phyloP scores from a whole-genome alignment of 2,113 vertebrate species.

The Entelurus aequoreus region DNA sequence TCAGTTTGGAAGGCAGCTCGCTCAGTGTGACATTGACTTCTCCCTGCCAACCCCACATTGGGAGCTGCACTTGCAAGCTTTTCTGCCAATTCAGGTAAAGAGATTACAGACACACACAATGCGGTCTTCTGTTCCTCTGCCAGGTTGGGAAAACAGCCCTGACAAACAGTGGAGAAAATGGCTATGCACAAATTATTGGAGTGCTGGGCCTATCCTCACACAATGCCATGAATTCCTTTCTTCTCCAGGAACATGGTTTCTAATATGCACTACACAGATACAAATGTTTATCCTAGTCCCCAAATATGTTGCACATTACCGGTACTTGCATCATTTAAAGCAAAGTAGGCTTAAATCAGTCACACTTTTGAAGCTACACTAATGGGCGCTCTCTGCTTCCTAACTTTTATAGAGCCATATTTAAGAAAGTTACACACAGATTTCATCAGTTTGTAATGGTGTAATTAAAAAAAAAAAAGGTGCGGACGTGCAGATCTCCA shows the following conservation, averaged over 20 bases:
- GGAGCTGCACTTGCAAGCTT: constrained; percentile 64
- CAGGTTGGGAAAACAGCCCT: constrained; percentile 69
- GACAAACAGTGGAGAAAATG: constrained; percentile 48
- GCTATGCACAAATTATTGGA: constrained; percentile 52
- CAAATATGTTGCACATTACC: constrained; percentile 61
- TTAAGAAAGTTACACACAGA: constrained; percentile 57
- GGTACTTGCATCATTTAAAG: constrained; percentile 74
- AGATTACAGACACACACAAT: constrained; percentile 78
- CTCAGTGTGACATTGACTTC: constrained; percentile 67
- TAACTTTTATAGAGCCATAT: constrained; percentile 61
- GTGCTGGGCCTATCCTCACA: constrained; percentile 36
- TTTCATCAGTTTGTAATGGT: constrained; percentile 69
- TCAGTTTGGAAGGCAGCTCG: constrained; percentile 36
- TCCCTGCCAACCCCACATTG: constrained; percentile 67
- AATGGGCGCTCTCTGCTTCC: constrained; percentile 62
- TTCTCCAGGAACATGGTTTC: constrained; percentile 48
- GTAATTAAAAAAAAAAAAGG: constrained; percentile 49
- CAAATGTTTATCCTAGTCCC: constrained; percentile 42
- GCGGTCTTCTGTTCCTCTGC: constrained; percentile 73
- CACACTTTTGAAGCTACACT: constrained; percentile 59
- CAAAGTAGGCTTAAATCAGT: constrained; percentile 72
- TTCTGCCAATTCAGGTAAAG: constrained; percentile 76
- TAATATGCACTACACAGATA: constrained; percentile 42
- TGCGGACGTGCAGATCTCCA: constrained; percentile 15
- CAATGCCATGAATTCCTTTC: constrained; percentile 52